These are phyloP conservation scores for Micropoecilia bifurca DNA, from an alignment of 2,797 vertebrate species.

Conservation along the genomic window DNA sequence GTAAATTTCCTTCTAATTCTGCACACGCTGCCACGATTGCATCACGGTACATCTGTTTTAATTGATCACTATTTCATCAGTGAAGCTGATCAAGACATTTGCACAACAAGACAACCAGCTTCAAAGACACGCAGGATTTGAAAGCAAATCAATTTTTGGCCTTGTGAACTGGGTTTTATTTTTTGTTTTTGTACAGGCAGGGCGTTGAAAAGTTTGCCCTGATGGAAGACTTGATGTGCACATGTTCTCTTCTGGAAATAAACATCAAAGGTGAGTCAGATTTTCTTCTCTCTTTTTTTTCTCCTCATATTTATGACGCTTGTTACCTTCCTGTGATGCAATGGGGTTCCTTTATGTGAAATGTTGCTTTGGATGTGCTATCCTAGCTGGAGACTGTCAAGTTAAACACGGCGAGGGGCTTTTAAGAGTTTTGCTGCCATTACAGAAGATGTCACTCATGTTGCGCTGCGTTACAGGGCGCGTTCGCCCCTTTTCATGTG, in stretches of 20 bases:
- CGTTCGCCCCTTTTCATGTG: background rate
- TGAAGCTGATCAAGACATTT: background rate
- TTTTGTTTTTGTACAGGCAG: background rate
- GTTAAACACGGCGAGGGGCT: background rate
- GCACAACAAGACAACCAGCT: background rate
- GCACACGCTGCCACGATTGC: background rate
- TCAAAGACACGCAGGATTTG: background rate
- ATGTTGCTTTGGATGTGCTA: conserved; percentile 2
- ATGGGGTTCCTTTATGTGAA: conserved; percentile 3
- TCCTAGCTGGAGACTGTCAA: background rate
- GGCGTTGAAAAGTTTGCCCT: background rate
- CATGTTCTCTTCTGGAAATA: background rate
- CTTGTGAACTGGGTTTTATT: background rate
- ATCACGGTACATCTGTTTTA: background rate
- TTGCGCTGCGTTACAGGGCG: background rate
- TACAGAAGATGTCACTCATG: background rate
- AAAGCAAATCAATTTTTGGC: background rate
- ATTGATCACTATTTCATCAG: background rate
- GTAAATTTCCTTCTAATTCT: background rate
- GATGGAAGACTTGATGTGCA: background rate
- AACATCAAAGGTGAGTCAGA: conserved; percentile 1
- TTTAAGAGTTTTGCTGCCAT: conserved; percentile 5
- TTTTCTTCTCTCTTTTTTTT: background rate
- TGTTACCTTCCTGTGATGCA: conserved; percentile 4
- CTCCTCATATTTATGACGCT: background rate